Percentiles rank a stretch among this genome's conserved stretches.
Conservation (phyloP, 2,113 vertebrate species). For the Ophthalmolycus amberensis region DNA sequence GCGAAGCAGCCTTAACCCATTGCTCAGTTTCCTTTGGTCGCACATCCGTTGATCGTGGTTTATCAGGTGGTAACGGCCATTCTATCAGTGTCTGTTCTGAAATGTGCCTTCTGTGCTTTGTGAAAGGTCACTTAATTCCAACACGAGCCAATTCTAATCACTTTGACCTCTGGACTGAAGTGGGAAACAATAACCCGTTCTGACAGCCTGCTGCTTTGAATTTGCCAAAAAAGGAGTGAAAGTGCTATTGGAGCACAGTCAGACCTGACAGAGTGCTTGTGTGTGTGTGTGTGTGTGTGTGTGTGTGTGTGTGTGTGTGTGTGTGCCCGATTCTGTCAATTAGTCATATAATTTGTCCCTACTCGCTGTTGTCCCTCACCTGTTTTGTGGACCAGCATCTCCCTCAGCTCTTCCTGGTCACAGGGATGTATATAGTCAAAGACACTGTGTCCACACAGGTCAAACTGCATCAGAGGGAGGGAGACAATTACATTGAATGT, state of each 20-base stretch:
- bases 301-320: no score
- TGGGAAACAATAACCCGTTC: conserved; percentile 12
- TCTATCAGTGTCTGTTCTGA: no score
- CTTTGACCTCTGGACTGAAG: conserved; percentile 9
- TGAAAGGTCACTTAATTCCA: conserved; percentile 24
- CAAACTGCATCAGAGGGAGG: conserved; percentile 86
- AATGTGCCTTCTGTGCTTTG: not conserved
- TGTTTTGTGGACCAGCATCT: conserved; percentile 94
- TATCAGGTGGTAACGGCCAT: no score
- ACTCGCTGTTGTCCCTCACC: conserved; percentile 81
- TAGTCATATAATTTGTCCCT: not conserved
- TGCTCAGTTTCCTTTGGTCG: no score
- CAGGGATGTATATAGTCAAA: conserved; percentile 98
- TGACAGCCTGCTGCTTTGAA: conserved; percentile 18
- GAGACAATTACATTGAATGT: no score
- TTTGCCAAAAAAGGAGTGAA: conserved; percentile 9
- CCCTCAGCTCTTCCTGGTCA: conserved; percentile 97
- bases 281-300: no score
- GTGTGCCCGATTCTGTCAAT: not conserved
- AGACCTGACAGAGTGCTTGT: not conserved
- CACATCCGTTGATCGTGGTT: no score
- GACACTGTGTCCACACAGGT: conserved; percentile 95
- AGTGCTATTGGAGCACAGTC: not conserved
- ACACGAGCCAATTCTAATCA: conserved; percentile 4
- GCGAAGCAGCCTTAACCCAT: no score